Evolutionary conservation across 2,113 vertebrate species (phyloP).

Genomic region (Sminthopsis crassicaudata): DNA sequence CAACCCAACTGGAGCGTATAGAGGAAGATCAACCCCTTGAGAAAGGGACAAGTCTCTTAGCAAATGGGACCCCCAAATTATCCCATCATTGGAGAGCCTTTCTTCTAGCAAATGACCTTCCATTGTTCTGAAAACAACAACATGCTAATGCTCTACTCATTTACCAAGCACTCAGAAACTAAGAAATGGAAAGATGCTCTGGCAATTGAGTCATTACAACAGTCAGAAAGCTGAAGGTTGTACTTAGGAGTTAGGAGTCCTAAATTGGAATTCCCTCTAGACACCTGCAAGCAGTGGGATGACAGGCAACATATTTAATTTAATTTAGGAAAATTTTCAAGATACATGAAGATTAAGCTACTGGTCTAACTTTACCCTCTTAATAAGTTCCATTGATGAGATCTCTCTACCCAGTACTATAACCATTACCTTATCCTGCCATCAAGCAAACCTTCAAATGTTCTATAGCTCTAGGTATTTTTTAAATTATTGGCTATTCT

Average conservation of each 20-base stretch:
- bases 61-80: background rate
- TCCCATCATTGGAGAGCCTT: rapidly evolving
- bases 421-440: background rate
- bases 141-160: background rate
- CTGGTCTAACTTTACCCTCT: background rate
- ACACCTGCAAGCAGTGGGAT: background rate
- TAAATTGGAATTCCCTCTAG: background rate
- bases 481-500: background rate
- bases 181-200: background rate
- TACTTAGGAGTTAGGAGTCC: background rate
- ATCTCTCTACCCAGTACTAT: background rate
- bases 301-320: background rate
- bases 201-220: background rate
- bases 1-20: background rate
- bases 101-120: rapidly evolving
- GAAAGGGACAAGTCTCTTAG: background rate
- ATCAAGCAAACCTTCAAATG: background rate
- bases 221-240: background rate
- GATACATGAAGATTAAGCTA: background rate
- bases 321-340: background rate
- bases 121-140: rapidly evolving
- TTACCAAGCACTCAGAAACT: background rate
- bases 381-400: background rate
- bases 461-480: background rate
- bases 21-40: background rate